Conservation (phyloP, 2,888 invertebrate species). For the Apodemia zela region DNA sequence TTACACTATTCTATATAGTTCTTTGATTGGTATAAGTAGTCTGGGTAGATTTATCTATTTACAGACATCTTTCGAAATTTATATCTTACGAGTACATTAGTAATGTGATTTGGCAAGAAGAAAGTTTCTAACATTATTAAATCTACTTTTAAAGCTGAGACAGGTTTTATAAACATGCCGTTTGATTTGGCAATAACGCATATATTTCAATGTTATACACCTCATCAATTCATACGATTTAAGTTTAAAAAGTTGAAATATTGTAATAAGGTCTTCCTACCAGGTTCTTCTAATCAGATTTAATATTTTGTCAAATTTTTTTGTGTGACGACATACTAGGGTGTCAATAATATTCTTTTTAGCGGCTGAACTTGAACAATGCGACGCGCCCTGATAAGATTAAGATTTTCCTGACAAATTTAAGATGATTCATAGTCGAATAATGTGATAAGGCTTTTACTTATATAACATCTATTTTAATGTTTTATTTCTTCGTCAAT, state of each 20-base stretch:
- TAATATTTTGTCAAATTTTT: too few relatives aligned
- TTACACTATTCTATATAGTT: too few relatives aligned
- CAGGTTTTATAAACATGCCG: not conserved
- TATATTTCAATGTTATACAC: not conserved
- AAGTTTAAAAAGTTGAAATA: not conserved
- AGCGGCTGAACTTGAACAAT: too few relatives aligned
- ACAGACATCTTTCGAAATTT: not conserved
- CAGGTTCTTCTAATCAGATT: too few relatives aligned
- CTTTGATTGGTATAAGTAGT: too few relatives aligned
- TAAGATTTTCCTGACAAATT: too few relatives aligned
- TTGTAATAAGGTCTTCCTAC: not conserved
- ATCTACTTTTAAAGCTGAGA: not conserved
- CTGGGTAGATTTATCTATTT: not conserved
- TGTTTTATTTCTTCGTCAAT: not conserved
- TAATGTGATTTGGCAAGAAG: conserved; percentile 5
- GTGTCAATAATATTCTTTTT: too few relatives aligned
- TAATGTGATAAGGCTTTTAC: too few relatives aligned
- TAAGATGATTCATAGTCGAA: too few relatives aligned
- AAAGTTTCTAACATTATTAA: not conserved
- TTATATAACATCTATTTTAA: not conserved
- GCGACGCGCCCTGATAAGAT: too few relatives aligned
- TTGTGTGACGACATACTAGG: too few relatives aligned
- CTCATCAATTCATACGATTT: not conserved
- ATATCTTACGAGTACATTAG: not conserved
- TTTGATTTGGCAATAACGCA: not conserved